Percentiles rank a stretch among this genome's conserved stretches.
These are phyloP conservation scores for Epinotia nisella DNA, from an alignment of 2,888 invertebrate genomes.

Conservation along the genomic window DNA sequence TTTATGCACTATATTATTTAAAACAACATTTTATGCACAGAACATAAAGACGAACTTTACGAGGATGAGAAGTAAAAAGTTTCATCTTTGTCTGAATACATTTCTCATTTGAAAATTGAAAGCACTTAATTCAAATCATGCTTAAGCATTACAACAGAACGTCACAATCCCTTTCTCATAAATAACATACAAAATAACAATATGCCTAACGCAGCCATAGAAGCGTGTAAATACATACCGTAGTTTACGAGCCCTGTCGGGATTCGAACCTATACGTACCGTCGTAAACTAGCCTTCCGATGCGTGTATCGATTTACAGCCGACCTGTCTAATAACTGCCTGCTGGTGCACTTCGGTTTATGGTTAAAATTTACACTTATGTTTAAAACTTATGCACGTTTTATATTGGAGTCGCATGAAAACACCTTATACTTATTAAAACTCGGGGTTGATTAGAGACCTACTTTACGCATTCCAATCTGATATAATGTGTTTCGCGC, in stretches of 20 bases:
- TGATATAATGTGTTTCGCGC: neutral
- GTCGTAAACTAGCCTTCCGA: slow-evolving; percentile 31
- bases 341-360: neutral
- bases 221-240: slow-evolving; percentile 23
- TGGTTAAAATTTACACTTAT: neutral
- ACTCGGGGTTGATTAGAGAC: neutral
- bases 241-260: slow-evolving; percentile 24
- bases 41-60: no score
- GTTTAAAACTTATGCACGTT: neutral
- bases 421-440: neutral
- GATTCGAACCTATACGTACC: slow-evolving; percentile 23
- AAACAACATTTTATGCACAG: no score
- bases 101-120: neutral
- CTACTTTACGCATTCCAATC: neutral
- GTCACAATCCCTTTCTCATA: neutral
- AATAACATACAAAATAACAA: slow-evolving; percentile 28
- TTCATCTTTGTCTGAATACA: neutral
- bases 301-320: slow-evolving; percentile 29
- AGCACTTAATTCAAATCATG: neutral
- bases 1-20: no score
- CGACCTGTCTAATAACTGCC: slow-evolving; percentile 12
- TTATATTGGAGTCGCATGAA: neutral
- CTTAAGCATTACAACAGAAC: neutral
- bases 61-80: no score
- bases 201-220: slow-evolving; percentile 2